Evolutionary conservation across 2,888 invertebrate species (phyloP).

Genomic region (Oasisia sp.): DNA sequence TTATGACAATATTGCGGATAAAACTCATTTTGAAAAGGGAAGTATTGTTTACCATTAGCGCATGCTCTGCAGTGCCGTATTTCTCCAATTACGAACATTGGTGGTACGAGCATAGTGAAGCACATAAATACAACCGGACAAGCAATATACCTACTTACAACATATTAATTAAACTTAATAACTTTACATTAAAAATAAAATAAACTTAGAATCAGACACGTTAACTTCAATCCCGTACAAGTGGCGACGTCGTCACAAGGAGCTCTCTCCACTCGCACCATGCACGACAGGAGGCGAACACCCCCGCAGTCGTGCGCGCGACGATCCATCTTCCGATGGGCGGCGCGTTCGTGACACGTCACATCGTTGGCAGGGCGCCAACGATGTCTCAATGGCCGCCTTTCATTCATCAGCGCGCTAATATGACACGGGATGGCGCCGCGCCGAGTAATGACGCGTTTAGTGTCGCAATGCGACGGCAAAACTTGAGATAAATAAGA

Average conservation of each 20-base stretch:
- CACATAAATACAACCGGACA: no score
- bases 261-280: background rate
- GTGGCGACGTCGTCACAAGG: background rate
- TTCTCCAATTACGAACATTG: no score
- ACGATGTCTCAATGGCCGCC: background rate
- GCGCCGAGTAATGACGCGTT: conserved; percentile 13
- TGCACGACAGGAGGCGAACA: background rate
- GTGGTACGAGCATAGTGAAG: no score
- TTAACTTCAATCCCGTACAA: no score
- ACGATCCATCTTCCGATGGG: background rate
- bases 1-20: no score
- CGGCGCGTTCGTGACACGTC: background rate
- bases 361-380: background rate
- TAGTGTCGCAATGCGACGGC: background rate
- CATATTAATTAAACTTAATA: no score
- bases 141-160: no score
- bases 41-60: no score
- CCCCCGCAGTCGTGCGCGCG: background rate
- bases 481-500: conserved; percentile 17
- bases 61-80: no score
- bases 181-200: no score
- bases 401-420: background rate
- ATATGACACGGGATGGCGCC: conserved; percentile 17
- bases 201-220: no score
- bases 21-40: no score